phyloP scores from a whole-genome alignment of 64 coral and sea anemone species.

The Actinia tenebrosa region DNA sequence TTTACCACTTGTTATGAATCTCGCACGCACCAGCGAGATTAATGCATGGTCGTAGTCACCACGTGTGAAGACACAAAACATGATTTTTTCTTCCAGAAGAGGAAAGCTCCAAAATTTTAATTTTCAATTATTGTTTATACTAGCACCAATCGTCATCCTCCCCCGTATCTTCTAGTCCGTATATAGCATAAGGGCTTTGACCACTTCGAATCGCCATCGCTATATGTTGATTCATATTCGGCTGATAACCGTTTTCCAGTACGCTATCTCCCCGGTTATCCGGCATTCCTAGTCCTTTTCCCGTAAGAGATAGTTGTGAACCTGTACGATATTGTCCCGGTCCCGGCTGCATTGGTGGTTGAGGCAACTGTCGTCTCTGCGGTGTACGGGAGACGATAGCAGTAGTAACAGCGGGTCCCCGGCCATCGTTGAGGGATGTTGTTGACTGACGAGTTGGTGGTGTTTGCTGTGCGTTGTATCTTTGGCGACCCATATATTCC shows the following conservation, averaged over 20 bases:
- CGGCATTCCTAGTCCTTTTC: constrained; percentile 65
- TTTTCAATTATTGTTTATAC: not conserved
- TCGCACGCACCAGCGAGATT: not conserved
- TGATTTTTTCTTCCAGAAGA: not conserved
- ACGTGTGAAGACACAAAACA: not conserved
- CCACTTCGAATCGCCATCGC: constrained; percentile 99
- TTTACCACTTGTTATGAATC: not conserved
- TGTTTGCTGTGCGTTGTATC: constrained; percentile 40
- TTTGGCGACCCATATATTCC: constrained; percentile 26
- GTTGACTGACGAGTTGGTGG: constrained; percentile 63
- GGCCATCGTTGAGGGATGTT: constrained; percentile 88
- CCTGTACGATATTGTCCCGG: constrained; percentile 45
- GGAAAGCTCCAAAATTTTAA: constrained; percentile 1
- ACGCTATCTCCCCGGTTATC: constrained; percentile 81
- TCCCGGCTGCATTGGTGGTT: constrained; percentile 55
- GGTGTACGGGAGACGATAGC: constrained; percentile 43
- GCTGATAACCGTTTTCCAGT: constrained; percentile 91
- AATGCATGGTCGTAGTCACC: not conserved
- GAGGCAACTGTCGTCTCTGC: constrained; percentile 70
- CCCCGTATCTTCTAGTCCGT: constrained; percentile 84
- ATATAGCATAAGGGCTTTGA: constrained; percentile 96
- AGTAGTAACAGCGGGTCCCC: constrained; percentile 69
- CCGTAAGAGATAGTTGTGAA: constrained; percentile 85
- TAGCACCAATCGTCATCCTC: constrained; percentile 99
- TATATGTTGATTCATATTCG: constrained; percentile 99